These are phyloP conservation scores for Cheirogaleus major DNA, from an alignment of 2,797 vertebrate genomes.

Conservation along the genomic window DNA sequence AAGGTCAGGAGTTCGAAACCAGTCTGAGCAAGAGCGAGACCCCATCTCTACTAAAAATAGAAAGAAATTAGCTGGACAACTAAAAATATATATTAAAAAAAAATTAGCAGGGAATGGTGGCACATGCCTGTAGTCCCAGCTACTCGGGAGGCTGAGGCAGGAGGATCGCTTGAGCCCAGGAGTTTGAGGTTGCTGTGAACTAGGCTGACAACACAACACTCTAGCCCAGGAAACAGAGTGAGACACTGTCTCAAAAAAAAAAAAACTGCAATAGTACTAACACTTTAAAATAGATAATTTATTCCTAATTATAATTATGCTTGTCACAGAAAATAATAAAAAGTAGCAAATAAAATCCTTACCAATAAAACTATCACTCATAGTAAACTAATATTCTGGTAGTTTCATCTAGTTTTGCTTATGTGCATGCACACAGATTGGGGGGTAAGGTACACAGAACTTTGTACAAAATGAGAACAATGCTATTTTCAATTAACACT, in stretches of 20 bases:
- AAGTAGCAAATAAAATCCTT: slow-evolving; percentile 28
- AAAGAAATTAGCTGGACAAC: too few relatives aligned
- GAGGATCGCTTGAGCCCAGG: too few relatives aligned
- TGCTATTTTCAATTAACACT: slow-evolving; percentile 11
- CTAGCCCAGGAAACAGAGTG: too few relatives aligned
- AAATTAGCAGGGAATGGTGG: too few relatives aligned
- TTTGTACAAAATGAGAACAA: background rate
- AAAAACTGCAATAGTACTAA: background rate
- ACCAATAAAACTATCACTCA: background rate
- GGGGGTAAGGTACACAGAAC: background rate
- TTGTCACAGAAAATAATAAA: slow-evolving; percentile 17
- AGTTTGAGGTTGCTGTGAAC: too few relatives aligned
- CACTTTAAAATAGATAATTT: background rate
- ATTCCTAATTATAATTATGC: background rate
- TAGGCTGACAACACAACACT: too few relatives aligned
- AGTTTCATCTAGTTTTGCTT: background rate
- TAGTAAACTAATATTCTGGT: background rate
- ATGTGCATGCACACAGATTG: background rate
- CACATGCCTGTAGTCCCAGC: too few relatives aligned
- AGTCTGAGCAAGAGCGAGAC: too few relatives aligned
- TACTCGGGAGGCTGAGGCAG: too few relatives aligned
- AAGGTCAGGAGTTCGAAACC: too few relatives aligned
- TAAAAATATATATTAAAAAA: too few relatives aligned
- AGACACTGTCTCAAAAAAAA: background rate
- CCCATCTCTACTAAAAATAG: too few relatives aligned